Conservation (phyloP, 2,888 invertebrate species). For the Ditula angustiorana region DNA sequence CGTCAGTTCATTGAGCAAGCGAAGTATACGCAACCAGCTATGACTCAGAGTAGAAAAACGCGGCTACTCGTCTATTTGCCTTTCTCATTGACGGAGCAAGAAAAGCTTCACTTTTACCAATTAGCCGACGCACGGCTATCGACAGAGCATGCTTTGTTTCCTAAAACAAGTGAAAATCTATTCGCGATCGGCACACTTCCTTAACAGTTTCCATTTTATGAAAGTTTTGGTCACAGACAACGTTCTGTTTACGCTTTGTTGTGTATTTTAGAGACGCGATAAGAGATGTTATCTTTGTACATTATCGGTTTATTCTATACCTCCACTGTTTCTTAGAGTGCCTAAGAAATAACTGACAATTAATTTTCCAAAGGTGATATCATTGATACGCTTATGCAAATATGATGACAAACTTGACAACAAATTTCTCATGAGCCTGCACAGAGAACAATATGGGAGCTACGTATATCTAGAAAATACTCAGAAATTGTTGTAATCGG, state of each 20-base stretch:
- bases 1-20: constrained; percentile 55
- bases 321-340: neutral
- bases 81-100: constrained; percentile 56
- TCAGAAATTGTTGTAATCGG: neutral
- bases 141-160: constrained; percentile 73
- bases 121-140: constrained; percentile 65
- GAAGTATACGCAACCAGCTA: constrained; percentile 47
- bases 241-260: neutral
- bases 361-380: neutral
- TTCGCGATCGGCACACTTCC: constrained; percentile 69
- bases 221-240: neutral
- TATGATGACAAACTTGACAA: no score
- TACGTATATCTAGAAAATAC: neutral
- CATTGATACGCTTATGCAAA: no score
- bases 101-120: constrained; percentile 82
- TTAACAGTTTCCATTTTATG: constrained; percentile 40
- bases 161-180: constrained; percentile 75
- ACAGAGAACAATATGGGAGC: no score
- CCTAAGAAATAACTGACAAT: neutral
- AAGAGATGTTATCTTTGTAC: constrained; percentile 7
- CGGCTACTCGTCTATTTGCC: constrained; percentile 69
- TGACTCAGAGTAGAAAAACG: constrained; percentile 64
- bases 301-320: neutral
- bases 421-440: no score
- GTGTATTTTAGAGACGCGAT: neutral